phyloP scores from a whole-genome alignment of 2,113 vertebrate species.

The Syrrhaptes paradoxus region DNA sequence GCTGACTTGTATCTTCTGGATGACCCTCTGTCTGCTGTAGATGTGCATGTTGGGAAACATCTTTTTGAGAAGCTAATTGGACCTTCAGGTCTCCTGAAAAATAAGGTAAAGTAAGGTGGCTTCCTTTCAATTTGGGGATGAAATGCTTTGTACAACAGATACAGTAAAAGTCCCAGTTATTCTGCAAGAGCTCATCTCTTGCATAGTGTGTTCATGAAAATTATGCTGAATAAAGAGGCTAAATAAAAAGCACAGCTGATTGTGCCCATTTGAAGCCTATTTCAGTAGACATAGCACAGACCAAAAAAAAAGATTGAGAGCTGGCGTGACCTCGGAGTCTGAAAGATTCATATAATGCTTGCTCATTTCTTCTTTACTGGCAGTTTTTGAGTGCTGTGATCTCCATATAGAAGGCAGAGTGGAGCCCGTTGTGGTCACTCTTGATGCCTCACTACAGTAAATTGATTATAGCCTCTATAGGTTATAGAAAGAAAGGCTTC shows the following conservation, averaged over 20 bases:
- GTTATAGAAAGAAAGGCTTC: background rate
- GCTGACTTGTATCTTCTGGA: conserved; percentile 83
- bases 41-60: conserved; percentile 84
- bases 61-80: conserved; percentile 84
- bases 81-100: conserved; percentile 79
- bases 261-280: background rate
- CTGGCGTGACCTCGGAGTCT: background rate
- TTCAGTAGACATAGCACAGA: background rate
- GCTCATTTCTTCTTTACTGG: background rate
- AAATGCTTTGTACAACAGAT: background rate
- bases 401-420: background rate
- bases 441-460: background rate
- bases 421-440: background rate
- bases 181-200: background rate
- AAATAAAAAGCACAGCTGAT: background rate
- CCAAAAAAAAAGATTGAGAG: background rate
- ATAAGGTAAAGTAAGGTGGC: conserved; percentile 72
- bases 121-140: background rate
- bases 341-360: background rate
- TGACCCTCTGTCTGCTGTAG: conserved; percentile 84
- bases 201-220: background rate
- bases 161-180: background rate
- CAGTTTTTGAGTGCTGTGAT: background rate
- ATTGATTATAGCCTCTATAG: background rate
- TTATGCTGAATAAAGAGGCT: background rate